Percentiles rank a stretch among this genome's conserved stretches.
Evolutionary conservation across 2,113 vertebrate genomes (phyloP).

Genomic region (Passerina amoena): DNA sequence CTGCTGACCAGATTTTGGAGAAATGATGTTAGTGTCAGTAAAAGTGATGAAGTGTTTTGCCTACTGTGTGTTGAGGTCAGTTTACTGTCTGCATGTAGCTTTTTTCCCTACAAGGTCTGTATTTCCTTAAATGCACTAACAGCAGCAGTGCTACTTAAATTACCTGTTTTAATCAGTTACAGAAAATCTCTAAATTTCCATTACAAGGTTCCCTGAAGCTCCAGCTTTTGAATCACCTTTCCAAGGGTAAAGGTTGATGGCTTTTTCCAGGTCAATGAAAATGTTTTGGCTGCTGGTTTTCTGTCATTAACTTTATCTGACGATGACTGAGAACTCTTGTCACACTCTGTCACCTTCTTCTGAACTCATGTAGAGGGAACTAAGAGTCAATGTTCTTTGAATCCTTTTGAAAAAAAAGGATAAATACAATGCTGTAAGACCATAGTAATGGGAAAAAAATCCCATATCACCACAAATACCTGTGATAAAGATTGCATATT

Average conservation of each 20-base stretch:
- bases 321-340: background rate
- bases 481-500: background rate
- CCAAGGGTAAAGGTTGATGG: background rate
- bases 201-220: background rate
- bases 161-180: background rate
- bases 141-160: background rate
- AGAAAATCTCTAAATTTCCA: background rate
- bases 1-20: background rate
- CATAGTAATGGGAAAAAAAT: background rate
- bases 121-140: background rate
- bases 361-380: rapidly evolving
- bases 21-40: background rate
- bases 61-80: background rate
- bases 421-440: background rate
- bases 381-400: background rate
- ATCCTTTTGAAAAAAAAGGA: background rate
- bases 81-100: background rate
- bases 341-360: background rate
- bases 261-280: background rate
- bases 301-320: background rate
- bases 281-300: background rate
- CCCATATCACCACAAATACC: background rate
- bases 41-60: background rate
- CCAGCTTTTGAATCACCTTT: background rate
- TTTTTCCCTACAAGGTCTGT: background rate